Evolutionary conservation across 2,113 vertebrate species (phyloP), one percentile per base, ranked within the genome.

Genomic region (Notarius lentiginosus): DNA sequence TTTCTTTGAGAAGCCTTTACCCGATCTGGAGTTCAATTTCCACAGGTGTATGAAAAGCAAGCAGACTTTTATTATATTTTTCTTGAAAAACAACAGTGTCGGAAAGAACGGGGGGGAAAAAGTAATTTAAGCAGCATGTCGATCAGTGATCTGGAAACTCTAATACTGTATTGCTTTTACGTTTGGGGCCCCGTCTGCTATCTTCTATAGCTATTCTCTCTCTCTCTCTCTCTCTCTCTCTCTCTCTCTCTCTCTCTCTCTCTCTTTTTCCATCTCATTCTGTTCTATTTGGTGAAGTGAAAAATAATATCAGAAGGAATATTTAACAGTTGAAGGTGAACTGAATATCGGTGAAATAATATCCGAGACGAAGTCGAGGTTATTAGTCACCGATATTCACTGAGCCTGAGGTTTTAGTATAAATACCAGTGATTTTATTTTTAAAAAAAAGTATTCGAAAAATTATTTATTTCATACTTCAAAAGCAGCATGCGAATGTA

Each of bases 61-160:
- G 89, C 56, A 83, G 53, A 83, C 65, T 79, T 41, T 41, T 86
- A 90, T 88, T 91, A 84, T 76, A 87, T 77, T 91, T 81, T 60
- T 53, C 51, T 82, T 22, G 65, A 60, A 85, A 84, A 89, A 66
- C 63, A 61, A 72, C 73, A 90, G 14, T 10, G 73, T 75, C 66
- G 85, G 82, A 56, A 73, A 85, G 47, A 81, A 30, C 51, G 66
- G 4, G 27, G 49, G 89, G 87, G 81, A 53, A 90, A 88, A 91
- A 84, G 83, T 88, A 91, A 93, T 92, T 93, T 90, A 90, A 91
- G 84, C 83, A 27, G 84, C 88, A 89, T 92, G 90, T 92, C 86
- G 91, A 88, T 87, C 92, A 92, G 88, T 60, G 89, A 92, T 90
- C 90, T 91, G 90, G 92, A 94, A 92, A 93, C 88, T 90, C 49